Percentiles rank a stretch among this genome's conserved stretches.
Conservation (phyloP, 2,113 vertebrate species). For the Chroicocephalus ridibundus region DNA sequence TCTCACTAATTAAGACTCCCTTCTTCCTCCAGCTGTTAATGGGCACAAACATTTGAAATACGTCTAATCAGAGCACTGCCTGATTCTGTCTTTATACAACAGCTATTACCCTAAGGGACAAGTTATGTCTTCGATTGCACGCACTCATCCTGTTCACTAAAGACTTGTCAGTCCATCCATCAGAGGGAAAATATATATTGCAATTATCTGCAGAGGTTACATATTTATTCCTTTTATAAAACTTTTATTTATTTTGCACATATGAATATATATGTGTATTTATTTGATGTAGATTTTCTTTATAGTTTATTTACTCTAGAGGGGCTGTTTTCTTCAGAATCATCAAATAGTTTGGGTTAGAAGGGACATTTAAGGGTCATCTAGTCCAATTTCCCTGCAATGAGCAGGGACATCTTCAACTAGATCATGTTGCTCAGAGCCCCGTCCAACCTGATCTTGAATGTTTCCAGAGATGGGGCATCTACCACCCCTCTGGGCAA, state of each 20-base stretch:
- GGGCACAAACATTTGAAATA: constrained; percentile 12
- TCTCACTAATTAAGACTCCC: neutral
- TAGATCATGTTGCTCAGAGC: neutral
- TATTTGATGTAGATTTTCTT: neutral
- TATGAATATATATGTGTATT: neutral
- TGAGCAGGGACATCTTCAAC: neutral
- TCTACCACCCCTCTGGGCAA: neutral
- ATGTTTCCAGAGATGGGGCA: neutral
- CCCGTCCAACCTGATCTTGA: neutral
- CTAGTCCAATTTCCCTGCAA: neutral
- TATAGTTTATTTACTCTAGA: neutral
- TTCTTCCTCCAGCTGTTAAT: constrained; percentile 27
- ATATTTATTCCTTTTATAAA: neutral
- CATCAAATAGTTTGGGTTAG: neutral
- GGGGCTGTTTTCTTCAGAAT: neutral
- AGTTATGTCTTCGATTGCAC: neutral
- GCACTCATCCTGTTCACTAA: neutral
- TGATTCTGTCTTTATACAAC: neutral
- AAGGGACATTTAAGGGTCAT: neutral
- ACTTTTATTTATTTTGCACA: neutral
- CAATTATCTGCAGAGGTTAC: neutral
- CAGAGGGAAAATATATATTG: neutral
- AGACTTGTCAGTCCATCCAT: neutral
- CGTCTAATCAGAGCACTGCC: neutral
- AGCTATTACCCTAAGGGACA: constrained; percentile 4